Conservation (phyloP, 2,797 vertebrate species). For the Sparidentex hasta region DNA sequence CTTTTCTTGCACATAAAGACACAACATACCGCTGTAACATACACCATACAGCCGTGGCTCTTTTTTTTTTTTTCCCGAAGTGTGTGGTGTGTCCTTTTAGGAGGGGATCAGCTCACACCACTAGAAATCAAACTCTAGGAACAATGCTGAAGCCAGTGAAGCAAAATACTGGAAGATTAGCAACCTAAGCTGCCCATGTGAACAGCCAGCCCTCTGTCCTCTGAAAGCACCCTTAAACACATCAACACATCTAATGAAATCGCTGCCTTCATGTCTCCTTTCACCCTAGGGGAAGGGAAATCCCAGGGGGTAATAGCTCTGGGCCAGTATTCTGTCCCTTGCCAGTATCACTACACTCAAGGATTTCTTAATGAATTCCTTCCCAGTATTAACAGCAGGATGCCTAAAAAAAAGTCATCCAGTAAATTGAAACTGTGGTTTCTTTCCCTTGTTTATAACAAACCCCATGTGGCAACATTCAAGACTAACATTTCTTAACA, state of each 20-base stretch:
- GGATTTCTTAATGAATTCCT: slow-evolving; percentile 49
- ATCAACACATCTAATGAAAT: slow-evolving; percentile 63
- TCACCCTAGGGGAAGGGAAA: slow-evolving; percentile 19
- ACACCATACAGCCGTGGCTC: slow-evolving; percentile 7
- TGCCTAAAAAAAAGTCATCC: slow-evolving; percentile 30
- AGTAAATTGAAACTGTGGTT: slow-evolving; percentile 34
- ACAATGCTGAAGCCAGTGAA: slow-evolving; percentile 47
- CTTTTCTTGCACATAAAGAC: slow-evolving; percentile 27
- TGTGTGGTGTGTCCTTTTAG: slow-evolving; percentile 47
- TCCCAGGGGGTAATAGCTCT: slow-evolving; percentile 24
- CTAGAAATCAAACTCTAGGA: slow-evolving; percentile 53
- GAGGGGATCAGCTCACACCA: slow-evolving; percentile 20
- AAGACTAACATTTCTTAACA: slow-evolving; percentile 15
- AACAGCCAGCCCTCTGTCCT: slow-evolving; percentile 58
- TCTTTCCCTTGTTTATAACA: slow-evolving; percentile 38
- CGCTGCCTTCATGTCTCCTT: slow-evolving; percentile 29
- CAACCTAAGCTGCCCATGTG: slow-evolving; percentile 51
- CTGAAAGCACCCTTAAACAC: slow-evolving; percentile 42
- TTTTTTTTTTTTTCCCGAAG: slow-evolving; percentile 23
- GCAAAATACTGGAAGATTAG: slow-evolving; percentile 59
- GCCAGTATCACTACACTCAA: slow-evolving; percentile 20
- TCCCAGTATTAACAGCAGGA: slow-evolving; percentile 29
- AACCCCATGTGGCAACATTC: slow-evolving; percentile 15
- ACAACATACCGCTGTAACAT: slow-evolving; percentile 1
- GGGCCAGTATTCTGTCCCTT: slow-evolving; percentile 12